These are phyloP conservation scores for Drosophila engyochracea DNA, from an alignment of 2,888 invertebrate genomes.

Conservation along the genomic window DNA sequence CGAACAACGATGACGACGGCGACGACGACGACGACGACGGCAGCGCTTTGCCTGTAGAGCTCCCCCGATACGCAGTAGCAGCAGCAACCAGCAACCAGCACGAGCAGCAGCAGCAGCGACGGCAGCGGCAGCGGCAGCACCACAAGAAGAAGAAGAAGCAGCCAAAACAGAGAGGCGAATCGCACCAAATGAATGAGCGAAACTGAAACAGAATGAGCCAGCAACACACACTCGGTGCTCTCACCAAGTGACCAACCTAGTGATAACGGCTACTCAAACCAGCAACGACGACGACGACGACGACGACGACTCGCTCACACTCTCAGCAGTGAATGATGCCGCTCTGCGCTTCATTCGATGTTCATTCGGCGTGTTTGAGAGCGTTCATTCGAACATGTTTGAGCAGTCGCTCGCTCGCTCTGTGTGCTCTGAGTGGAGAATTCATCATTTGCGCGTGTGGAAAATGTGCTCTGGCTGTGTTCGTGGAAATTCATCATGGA, in stretches of 20 bases:
- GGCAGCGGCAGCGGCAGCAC: conserved; percentile 8
- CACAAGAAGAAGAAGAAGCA: conserved; percentile 61
- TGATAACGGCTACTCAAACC: conserved; percentile 68
- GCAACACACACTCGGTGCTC: conserved; percentile 25
- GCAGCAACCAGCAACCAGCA: conserved; percentile 22
- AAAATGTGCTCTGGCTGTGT: conserved; percentile 57
- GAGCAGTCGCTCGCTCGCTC: conserved; percentile 30
- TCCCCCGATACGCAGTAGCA: conserved; percentile 56
- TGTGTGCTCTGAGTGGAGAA: conserved; percentile 32
- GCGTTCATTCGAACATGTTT: conserved; percentile 65
- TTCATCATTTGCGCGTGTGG: conserved; percentile 66
- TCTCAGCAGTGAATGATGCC: conserved; percentile 18
- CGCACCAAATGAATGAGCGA: conserved; percentile 61
- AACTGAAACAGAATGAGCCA: conserved; percentile 64
- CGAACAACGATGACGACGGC: conserved; percentile 41
- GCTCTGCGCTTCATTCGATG: conserved; percentile 12
- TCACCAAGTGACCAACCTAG: conserved; percentile 15
- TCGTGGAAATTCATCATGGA: conserved; percentile 82
- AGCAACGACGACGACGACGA: background rate
- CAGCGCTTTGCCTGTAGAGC: conserved; percentile 58
- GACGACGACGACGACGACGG: conserved; percentile 36
- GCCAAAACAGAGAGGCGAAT: conserved; percentile 71
- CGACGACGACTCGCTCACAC: conserved; percentile 19
- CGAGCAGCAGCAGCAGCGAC: conserved; percentile 22
- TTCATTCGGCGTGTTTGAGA: conserved; percentile 51